Evolutionary conservation across 2,797 vertebrate genomes (phyloP), one percentile per base, ranked within the genome.

Genomic region (Leuciscus waleckii): DNA sequence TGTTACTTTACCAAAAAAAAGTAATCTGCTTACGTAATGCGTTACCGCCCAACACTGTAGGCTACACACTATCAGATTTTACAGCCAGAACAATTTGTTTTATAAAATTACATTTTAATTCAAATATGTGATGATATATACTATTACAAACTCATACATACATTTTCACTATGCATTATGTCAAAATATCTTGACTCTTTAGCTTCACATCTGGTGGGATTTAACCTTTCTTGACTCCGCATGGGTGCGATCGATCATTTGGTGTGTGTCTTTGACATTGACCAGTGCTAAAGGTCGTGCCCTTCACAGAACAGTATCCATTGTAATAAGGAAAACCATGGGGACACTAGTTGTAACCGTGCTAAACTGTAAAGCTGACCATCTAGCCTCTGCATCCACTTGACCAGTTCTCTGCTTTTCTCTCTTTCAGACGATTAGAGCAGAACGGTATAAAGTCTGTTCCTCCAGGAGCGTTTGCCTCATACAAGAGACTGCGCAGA

Each of bases 401-500:
- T 63, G 14, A 58, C n/a, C 8, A 5, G 23, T 39, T 63, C 46
- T 83, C 82, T 76, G 17, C 76, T 65, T 76, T 67, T 79, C 87
- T 71, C 43, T 90, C 61, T 84, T 86, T 75, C 91, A 99, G 98
- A 95, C 98, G 98, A 89, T 94, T 99, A 92, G 98, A 99, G 92
- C 97, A 99, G 92, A 99, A 99, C 0, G 97, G 98, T 82, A 99
- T 99, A 93, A 99, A 99, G 93, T 99, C 98, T 39, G 96, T 99
- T 85, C 98, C 98, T 54, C 97, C 98, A 0, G 98, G 98, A 69
- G 96, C 98, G 83, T 99, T 99, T 91, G 98, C 98, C 51, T 96
- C 97, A 43, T 99, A 99, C 93, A 98, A 99, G 94, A 99, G 98
- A 89, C 96, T 99, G 87, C 96, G 97, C 61, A 95, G 98, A 94